Conservation (phyloP, 1,140 invertebrate species). For the Bombus confusus region DNA sequence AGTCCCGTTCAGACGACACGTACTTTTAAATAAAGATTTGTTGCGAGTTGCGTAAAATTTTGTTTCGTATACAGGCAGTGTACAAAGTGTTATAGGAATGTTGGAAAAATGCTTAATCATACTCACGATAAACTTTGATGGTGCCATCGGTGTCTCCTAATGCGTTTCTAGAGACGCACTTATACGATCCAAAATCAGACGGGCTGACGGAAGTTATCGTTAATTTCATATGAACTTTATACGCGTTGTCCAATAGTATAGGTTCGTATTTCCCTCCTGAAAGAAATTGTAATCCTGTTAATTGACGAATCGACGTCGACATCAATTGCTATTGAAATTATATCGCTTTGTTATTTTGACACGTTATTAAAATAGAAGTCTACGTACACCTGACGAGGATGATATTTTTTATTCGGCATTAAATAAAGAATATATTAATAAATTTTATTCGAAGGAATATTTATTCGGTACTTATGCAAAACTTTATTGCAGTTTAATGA, state of each 20-base stretch:
- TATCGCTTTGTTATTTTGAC: too few relatives aligned
- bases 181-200: slow-evolving; percentile 90
- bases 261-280: slow-evolving; percentile 90
- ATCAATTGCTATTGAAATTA: too few relatives aligned
- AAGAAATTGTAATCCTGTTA: slow-evolving; percentile 20
- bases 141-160: slow-evolving; percentile 93
- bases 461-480: too few relatives aligned
- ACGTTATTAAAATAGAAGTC: too few relatives aligned
- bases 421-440: too few relatives aligned
- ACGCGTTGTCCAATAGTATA: slow-evolving; percentile 87
- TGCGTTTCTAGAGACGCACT: slow-evolving; percentile 95
- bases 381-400: too few relatives aligned
- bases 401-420: too few relatives aligned
- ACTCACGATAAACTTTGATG: slow-evolving; percentile 93
- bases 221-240: slow-evolving; percentile 90
- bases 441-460: too few relatives aligned
- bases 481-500: too few relatives aligned
- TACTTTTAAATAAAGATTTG: not conserved
- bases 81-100: not conserved
- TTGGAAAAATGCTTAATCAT: not conserved
- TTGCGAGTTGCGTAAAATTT: not conserved
- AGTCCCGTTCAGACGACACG: not conserved
- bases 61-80: not conserved
- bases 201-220: slow-evolving; percentile 87
- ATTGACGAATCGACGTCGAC: not conserved